Evolutionary conservation across 2,113 vertebrate species (phyloP).

Genomic region (Corvus hawaiiensis): DNA sequence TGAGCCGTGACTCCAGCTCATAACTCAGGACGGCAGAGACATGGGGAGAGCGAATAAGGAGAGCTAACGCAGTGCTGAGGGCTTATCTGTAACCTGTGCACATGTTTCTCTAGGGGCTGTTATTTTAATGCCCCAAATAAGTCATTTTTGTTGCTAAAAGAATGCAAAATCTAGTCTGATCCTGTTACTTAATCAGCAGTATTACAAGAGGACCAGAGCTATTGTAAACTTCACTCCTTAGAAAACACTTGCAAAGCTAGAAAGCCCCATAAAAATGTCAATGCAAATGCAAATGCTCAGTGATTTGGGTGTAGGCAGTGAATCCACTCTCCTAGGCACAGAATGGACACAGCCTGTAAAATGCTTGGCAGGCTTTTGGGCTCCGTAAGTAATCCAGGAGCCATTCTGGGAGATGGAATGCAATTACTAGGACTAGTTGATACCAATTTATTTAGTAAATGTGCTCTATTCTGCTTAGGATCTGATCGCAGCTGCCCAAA

Average conservation of each 20-base stretch:
- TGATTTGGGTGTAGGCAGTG: conserved; percentile 38
- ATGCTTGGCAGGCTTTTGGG: conserved; percentile 20
- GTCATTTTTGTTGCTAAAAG: background rate
- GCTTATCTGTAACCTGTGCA: background rate
- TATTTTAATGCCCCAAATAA: background rate
- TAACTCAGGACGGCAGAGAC: background rate
- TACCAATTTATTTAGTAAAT: conserved; percentile 52
- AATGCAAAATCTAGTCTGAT: background rate
- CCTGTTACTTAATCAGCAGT: conserved; percentile 28
- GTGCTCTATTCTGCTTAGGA: conserved; percentile 44
- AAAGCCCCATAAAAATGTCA: conserved; percentile 45
- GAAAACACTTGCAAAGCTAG: background rate
- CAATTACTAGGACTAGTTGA: conserved; percentile 48
- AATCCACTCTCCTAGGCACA: background rate
- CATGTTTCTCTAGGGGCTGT: background rate
- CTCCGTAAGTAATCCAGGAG: conserved; percentile 38
- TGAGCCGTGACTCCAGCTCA: background rate
- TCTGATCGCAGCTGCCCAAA: conserved; percentile 13
- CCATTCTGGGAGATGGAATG: conserved; percentile 42
- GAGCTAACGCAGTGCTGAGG: background rate
- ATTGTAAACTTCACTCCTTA: conserved; percentile 18
- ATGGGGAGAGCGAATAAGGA: background rate
- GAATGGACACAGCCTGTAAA: conserved; percentile 35
- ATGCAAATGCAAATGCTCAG: background rate
- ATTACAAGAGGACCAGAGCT: background rate